A percentile compares a stretch with the other conserved stretches of the same genome.
These are phyloP conservation scores for Enoplosus armatus DNA, from an alignment of 2,797 vertebrate genomes.

Conservation along the genomic window DNA sequence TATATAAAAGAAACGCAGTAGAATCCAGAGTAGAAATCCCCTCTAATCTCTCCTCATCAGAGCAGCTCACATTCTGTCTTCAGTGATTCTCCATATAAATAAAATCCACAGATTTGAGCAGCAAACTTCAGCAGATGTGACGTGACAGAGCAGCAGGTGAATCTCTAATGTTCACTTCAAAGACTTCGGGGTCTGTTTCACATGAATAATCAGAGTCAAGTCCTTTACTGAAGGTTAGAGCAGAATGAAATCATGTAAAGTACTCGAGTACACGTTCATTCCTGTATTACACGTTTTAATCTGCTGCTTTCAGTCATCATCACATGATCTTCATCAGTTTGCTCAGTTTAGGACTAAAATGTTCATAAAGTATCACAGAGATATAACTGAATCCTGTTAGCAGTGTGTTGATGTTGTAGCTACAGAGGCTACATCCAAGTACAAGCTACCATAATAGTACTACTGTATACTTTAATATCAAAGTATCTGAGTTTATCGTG, in stretches of 20 bases:
- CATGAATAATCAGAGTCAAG: background rate
- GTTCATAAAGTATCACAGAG: no score
- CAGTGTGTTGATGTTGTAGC: no score
- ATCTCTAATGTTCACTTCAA: conserved; percentile 4
- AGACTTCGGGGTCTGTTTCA: conserved; percentile 5
- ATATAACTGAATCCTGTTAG: no score
- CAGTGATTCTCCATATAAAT: background rate
- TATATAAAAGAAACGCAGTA: background rate
- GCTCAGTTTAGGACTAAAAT: no score
- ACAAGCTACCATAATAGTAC: no score
- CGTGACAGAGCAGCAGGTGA: conserved; percentile 33
- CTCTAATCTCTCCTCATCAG: conserved; percentile 16
- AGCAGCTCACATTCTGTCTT: conserved; percentile 8
- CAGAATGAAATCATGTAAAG: no score
- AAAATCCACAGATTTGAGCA: background rate
- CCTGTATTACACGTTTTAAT: background rate
- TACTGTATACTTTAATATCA: no score
- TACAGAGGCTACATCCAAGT: no score
- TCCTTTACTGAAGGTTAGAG: no score
- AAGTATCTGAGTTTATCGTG: no score
- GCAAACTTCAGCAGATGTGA: background rate
- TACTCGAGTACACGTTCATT: background rate
- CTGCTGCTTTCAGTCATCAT: background rate
- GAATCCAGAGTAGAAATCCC: conserved; percentile 29
- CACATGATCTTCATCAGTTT: background rate